Evolutionary conservation across 2,113 vertebrate genomes (phyloP).

Genomic region (Serilophus lunatus): DNA sequence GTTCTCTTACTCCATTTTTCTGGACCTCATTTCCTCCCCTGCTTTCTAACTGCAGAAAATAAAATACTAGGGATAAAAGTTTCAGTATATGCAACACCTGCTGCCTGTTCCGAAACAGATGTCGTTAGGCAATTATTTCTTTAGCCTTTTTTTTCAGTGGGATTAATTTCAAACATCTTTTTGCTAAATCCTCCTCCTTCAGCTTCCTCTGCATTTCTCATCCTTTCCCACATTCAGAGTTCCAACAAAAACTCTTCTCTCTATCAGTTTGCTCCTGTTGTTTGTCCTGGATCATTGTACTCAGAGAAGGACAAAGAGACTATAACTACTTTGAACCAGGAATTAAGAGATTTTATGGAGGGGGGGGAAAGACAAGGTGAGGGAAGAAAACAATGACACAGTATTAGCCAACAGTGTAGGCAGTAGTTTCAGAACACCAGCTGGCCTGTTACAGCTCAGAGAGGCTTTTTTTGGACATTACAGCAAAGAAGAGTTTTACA

Average conservation of each 20-base stretch:
- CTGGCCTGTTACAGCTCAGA: not conserved
- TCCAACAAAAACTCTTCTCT: not conserved
- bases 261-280: not conserved
- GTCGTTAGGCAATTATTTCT: conserved; percentile 27
- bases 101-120: conserved; percentile 48
- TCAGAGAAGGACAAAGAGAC: not conserved
- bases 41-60: conserved; percentile 26
- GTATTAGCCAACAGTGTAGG: not conserved
- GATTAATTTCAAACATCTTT: conserved; percentile 1
- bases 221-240: not conserved
- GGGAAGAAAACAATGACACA: not conserved
- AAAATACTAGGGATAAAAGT: not conserved
- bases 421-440: not conserved
- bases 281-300: not conserved
- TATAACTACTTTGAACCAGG: not conserved
- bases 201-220: not conserved
- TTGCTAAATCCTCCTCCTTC: not conserved
- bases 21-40: conserved; percentile 20
- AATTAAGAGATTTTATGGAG: not conserved
- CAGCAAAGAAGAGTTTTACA: not conserved
- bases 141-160: not conserved
- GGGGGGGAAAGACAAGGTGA: not conserved
- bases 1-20: conserved; percentile 19
- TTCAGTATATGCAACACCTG: conserved; percentile 43
- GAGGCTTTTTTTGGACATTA: not conserved